Evolutionary conservation across 2,888 invertebrate genomes (phyloP).

Genomic region (Sphinx pinastri): DNA sequence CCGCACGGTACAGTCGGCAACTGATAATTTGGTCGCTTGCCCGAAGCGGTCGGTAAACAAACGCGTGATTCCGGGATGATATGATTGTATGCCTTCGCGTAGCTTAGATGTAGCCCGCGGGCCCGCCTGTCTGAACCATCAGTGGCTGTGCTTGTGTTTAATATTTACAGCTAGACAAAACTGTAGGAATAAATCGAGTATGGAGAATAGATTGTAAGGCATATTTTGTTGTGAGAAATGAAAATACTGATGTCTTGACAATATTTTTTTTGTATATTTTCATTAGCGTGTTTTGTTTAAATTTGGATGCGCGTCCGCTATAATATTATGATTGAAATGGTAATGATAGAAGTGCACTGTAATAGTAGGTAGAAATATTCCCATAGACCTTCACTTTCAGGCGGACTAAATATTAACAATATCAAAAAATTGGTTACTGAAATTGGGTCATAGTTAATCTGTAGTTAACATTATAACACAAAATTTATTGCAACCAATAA

Average conservation of each 20-base stretch:
- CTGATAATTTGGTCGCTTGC: slow-evolving; percentile 66
- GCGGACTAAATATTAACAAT: too few species aligned
- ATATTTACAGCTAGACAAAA: neutral
- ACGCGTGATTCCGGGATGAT: slow-evolving; percentile 69
- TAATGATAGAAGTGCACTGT: too few species aligned
- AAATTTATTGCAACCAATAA: neutral
- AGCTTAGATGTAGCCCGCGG: neutral
- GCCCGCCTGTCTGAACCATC: neutral
- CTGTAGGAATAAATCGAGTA: neutral
- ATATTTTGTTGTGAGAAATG: neutral
- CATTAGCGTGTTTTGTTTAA: too few species aligned
- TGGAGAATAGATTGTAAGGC: neutral
- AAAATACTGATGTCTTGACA: too few species aligned
- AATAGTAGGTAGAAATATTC: too few species aligned
- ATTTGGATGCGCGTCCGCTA: too few species aligned
- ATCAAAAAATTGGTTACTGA: too few species aligned
- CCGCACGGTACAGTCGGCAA: slow-evolving; percentile 27
- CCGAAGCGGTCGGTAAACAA: slow-evolving; percentile 65
- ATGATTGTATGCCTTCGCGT: slow-evolving; percentile 49
- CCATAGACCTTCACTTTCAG: too few species aligned
- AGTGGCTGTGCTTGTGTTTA: neutral
- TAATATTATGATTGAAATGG: too few species aligned
- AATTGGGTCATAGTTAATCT: neutral
- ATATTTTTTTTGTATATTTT: too few species aligned
- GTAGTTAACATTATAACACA: neutral